Percentiles rank a stretch among this genome's conserved stretches.
phyloP scores from a whole-genome alignment of 1,140 invertebrate genomes.

The Adelges cooleyi region DNA sequence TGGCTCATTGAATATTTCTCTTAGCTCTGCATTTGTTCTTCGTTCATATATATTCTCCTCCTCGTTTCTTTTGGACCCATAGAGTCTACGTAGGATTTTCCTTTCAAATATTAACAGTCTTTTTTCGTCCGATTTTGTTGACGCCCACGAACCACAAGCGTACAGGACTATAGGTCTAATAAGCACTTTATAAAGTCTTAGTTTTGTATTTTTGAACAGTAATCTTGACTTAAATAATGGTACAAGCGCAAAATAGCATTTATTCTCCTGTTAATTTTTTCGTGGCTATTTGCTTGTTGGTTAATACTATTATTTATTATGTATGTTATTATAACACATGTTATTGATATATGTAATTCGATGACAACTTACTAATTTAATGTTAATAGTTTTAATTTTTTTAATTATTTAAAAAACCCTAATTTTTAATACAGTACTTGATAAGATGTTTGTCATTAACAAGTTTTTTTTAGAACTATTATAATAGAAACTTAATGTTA shows the following conservation, averaged over 20 bases:
- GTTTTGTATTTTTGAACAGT: constrained; percentile 15
- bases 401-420: no score
- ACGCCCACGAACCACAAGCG: background rate
- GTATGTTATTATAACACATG: no score
- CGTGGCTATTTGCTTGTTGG: background rate
- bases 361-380: no score
- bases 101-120: constrained; percentile 19
- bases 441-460: no score
- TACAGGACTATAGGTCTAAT: constrained; percentile 17
- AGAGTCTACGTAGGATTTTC: constrained; percentile 17
- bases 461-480: no score
- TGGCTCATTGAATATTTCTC: constrained; percentile 14
- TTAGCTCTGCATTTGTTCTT: background rate
- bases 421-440: no score
- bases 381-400: no score
- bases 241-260: background rate
- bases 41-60: constrained; percentile 5
- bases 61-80: constrained; percentile 3
- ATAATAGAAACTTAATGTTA: no score
- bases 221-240: constrained; percentile 12
- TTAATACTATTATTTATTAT: no score
- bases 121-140: constrained; percentile 15
- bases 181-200: constrained; percentile 9
- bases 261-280: background rate
- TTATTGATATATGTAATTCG: no score